Evolutionary conservation across 2,113 vertebrate species (phyloP).

Genomic region (Columbina picui): DNA sequence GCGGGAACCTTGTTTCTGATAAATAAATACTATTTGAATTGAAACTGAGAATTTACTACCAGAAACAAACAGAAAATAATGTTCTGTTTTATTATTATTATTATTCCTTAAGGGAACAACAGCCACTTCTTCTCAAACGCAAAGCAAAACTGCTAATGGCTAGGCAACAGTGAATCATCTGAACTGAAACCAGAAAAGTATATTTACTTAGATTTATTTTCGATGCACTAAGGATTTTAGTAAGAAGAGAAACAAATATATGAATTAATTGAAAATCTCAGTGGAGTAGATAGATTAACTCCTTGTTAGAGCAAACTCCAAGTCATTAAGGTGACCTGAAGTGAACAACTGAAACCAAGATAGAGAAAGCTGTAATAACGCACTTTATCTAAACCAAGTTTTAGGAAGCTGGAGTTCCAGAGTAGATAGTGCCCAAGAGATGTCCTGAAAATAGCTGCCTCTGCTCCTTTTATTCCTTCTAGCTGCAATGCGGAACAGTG

Average conservation of each 20-base stretch:
- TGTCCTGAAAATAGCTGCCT: neutral
- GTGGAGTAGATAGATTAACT: neutral
- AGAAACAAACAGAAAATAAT: neutral
- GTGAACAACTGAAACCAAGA: neutral
- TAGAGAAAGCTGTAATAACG: neutral
- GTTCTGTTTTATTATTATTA: neutral
- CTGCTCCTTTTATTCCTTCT: neutral
- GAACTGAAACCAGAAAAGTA: neutral
- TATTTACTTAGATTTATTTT: constrained; percentile 7
- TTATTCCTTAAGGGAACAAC: neutral
- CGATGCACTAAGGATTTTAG: neutral
- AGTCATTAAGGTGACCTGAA: neutral
- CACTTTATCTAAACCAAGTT: neutral
- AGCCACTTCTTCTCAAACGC: neutral
- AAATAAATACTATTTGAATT: neutral
- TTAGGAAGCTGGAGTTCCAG: neutral
- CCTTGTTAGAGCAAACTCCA: neutral
- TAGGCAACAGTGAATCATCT: neutral
- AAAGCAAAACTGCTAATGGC: constrained; percentile 12
- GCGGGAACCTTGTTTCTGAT: neutral
- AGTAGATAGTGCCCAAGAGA: neutral
- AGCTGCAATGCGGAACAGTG: neutral
- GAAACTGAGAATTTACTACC: neutral
- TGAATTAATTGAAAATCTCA: neutral
- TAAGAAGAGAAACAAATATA: neutral